Evolutionary conservation across 1,140 invertebrate genomes (phyloP).

Genomic region (Pissodes strobi): DNA sequence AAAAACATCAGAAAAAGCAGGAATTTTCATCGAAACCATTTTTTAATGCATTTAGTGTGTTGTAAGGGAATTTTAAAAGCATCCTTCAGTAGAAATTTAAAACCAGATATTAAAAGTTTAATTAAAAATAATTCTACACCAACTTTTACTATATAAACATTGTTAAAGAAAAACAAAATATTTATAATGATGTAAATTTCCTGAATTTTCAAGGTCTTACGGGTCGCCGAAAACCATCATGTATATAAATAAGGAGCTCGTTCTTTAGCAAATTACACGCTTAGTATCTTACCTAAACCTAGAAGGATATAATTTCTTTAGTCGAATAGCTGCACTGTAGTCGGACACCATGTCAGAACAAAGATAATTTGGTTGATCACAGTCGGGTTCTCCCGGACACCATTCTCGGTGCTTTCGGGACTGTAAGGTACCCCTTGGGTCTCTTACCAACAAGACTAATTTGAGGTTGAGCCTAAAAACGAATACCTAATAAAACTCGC

Average conservation of each 20-base stretch:
- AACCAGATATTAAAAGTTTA: too few species aligned
- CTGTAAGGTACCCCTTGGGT: slow-evolving; percentile 84
- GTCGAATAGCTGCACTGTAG: slow-evolving; percentile 72
- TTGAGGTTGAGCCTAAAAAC: slow-evolving; percentile 71
- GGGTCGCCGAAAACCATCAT: too few species aligned
- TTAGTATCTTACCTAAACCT: slow-evolving; percentile 68
- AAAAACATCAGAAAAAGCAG: too few species aligned
- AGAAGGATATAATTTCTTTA: slow-evolving; percentile 70
- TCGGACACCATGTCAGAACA: slow-evolving; percentile 84
- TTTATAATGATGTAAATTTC: too few species aligned
- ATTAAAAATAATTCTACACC: not conserved
- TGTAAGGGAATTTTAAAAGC: too few species aligned
- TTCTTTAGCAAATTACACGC: too few species aligned
- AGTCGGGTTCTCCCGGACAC: slow-evolving; percentile 82
- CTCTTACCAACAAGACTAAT: slow-evolving; percentile 77
- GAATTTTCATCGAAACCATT: too few species aligned
- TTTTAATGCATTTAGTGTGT: too few species aligned
- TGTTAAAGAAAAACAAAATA: too few species aligned
- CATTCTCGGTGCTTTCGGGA: slow-evolving; percentile 82
- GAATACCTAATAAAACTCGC: slow-evolving; percentile 17
- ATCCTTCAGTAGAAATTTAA: too few species aligned
- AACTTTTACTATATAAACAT: not conserved
- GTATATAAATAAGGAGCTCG: too few species aligned
- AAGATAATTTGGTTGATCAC: slow-evolving; percentile 73
- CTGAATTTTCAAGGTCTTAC: too few species aligned